Evolutionary conservation across 1,140 invertebrate species (phyloP).

Genomic region (Tyrophagus putrescentiae): DNA sequence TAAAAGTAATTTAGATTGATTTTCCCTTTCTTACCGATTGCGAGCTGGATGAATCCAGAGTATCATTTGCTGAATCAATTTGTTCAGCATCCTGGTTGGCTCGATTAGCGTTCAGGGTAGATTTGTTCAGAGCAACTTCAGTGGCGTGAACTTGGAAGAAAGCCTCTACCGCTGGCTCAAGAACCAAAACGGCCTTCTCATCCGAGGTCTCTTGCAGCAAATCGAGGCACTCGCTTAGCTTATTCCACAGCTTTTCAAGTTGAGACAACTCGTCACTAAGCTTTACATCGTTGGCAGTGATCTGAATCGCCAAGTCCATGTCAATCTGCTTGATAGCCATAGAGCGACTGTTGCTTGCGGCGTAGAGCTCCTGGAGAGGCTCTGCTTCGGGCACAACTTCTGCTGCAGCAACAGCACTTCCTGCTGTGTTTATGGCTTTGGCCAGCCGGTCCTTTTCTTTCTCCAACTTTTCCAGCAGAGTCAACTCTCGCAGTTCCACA

Average conservation of each 20-base stretch:
- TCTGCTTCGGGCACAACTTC: too few relatives aligned
- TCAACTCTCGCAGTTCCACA: constrained; percentile 62
- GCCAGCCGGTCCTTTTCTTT: neutral
- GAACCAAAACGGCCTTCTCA: constrained; percentile 72
- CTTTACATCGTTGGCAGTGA: constrained; percentile 25
- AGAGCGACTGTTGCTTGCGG: too few relatives aligned
- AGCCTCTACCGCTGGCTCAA: constrained; percentile 79
- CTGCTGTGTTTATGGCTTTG: too few relatives aligned
- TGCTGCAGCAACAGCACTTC: too few relatives aligned
- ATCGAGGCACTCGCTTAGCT: constrained; percentile 60
- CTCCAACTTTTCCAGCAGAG: neutral
- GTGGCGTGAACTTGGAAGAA: constrained; percentile 77
- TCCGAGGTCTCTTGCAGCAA: constrained; percentile 71
- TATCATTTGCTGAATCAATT: too few relatives aligned
- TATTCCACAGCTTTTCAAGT: constrained; percentile 59
- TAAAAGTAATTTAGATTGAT: too few relatives aligned
- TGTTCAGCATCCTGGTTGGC: too few relatives aligned
- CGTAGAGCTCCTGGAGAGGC: too few relatives aligned
- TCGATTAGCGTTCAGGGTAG: too few relatives aligned
- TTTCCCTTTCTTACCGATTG: too few relatives aligned
- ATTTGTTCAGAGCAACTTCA: constrained; percentile 25
- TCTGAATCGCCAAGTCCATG: neutral
- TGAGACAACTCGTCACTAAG: constrained; percentile 56
- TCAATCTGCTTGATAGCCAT: too few relatives aligned
- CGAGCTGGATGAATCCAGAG: too few relatives aligned